Percentiles rank a stretch among this genome's conserved stretches.
phyloP scores from a whole-genome alignment of 2,797 vertebrate genomes.

The Cynopterus sphinx region DNA sequence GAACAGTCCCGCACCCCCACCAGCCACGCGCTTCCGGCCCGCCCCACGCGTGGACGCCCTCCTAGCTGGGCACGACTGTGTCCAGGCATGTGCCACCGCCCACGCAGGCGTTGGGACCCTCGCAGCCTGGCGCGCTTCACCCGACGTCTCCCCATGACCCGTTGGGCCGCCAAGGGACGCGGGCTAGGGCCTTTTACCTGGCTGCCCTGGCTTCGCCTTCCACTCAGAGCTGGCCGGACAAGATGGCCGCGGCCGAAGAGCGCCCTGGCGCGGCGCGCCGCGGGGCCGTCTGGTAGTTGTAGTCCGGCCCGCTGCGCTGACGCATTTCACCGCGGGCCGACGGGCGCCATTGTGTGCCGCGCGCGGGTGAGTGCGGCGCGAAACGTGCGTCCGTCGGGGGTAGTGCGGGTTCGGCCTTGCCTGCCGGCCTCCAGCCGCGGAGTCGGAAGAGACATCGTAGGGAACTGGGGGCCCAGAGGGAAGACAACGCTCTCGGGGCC shows the following conservation, averaged over 20 bases:
- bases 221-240: background rate
- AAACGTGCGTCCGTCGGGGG: background rate
- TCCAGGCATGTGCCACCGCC: background rate
- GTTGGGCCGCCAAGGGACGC: accelerated
- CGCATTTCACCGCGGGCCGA: constrained; percentile 30
- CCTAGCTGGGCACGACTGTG: too few relatives aligned
- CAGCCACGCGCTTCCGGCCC: background rate
- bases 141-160: background rate
- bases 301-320: constrained; percentile 40
- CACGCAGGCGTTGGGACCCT: background rate
- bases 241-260: background rate
- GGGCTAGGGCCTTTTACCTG: accelerated
- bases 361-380: constrained; percentile 13
- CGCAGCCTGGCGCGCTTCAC: too few relatives aligned
- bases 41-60: background rate
- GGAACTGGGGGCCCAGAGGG: background rate
- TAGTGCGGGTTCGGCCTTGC: too few relatives aligned
- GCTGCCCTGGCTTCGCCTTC: background rate
- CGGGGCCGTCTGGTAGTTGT: constrained; percentile 72
- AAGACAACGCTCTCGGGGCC: background rate
- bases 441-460: background rate
- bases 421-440: background rate
- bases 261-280: background rate
- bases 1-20: background rate
- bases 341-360: constrained; percentile 62